Evolutionary conservation across 2,113 vertebrate species (phyloP).

Genomic region (Mohoua ochrocephala): DNA sequence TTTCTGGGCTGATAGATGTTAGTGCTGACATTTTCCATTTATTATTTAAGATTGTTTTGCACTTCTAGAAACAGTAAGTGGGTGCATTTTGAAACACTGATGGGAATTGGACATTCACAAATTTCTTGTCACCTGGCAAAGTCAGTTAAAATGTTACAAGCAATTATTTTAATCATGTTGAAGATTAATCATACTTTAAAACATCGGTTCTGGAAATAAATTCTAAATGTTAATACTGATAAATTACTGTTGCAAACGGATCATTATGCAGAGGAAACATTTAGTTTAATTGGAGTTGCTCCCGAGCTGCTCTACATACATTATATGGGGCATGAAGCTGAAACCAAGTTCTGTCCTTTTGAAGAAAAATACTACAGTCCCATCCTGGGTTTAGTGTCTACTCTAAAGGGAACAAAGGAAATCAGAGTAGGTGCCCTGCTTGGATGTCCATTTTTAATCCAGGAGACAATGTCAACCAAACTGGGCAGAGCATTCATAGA

Average conservation of each 20-base stretch:
- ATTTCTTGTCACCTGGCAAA: slow-evolving; percentile 41
- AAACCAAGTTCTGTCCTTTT: background rate
- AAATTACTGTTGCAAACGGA: background rate
- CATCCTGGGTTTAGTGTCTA: background rate
- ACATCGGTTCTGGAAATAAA: slow-evolving; percentile 31
- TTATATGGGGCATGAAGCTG: background rate
- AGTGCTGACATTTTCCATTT: slow-evolving; percentile 15
- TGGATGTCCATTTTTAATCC: background rate
- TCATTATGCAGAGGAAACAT: slow-evolving; percentile 36
- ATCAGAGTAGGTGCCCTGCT: background rate
- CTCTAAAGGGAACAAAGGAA: background rate
- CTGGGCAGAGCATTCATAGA: background rate
- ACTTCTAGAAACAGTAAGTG: background rate
- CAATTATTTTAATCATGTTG: slow-evolving; percentile 41
- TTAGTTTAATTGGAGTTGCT: slow-evolving; percentile 30
- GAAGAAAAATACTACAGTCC: background rate
- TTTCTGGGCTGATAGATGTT: background rate
- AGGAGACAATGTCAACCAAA: background rate
- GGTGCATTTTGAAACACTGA: slow-evolving; percentile 1
- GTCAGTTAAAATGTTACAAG: slow-evolving; percentile 25
- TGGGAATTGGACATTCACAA: slow-evolving; percentile 27
- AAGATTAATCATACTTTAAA: slow-evolving; percentile 40
- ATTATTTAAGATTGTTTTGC: slow-evolving; percentile 20
- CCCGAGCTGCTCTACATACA: background rate
- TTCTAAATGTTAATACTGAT: slow-evolving; percentile 34